Evolutionary conservation across 2,888 invertebrate species (phyloP).

Genomic region (Leptogaster cylindrica): DNA sequence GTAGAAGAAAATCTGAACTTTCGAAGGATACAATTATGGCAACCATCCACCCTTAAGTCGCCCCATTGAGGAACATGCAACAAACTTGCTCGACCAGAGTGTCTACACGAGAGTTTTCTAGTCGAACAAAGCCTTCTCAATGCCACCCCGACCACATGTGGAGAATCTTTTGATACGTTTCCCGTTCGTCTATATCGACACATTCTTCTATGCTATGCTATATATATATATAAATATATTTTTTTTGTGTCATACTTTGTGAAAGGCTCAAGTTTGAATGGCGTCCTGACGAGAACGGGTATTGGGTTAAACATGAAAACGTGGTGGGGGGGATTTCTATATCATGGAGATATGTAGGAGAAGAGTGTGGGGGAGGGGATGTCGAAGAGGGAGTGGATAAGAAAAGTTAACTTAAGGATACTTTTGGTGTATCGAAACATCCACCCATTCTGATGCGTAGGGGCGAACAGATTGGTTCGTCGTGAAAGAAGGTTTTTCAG

Average conservation of each 20-base stretch:
- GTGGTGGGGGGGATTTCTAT: too few relatives aligned
- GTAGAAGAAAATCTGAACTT: slow-evolving; percentile 20
- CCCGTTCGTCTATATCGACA: slow-evolving; percentile 30
- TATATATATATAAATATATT: too few relatives aligned
- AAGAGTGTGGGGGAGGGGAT: slow-evolving; percentile 10
- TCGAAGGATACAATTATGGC: slow-evolving; percentile 45
- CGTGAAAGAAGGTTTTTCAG: slow-evolving; percentile 42
- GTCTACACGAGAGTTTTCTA: slow-evolving; percentile 48
- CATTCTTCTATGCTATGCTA: slow-evolving; percentile 10
- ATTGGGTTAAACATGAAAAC: too few relatives aligned
- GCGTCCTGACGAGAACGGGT: slow-evolving; percentile 9
- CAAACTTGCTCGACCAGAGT: slow-evolving; percentile 48
- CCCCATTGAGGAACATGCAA: slow-evolving; percentile 45
- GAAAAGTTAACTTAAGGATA: slow-evolving; percentile 10
- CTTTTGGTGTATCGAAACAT: slow-evolving; percentile 7
- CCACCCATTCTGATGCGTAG: slow-evolving; percentile 20
- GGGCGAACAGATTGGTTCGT: slow-evolving; percentile 44
- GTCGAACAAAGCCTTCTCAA: slow-evolving; percentile 46
- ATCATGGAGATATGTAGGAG: too few relatives aligned
- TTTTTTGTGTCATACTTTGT: not conserved
- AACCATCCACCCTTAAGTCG: slow-evolving; percentile 37
- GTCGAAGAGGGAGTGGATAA: not conserved
- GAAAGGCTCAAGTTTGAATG: slow-evolving; percentile 17
- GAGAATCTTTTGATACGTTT: slow-evolving; percentile 41
- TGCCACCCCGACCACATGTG: slow-evolving; percentile 45